Base-by-base conservation (phyloP, 2,113 vertebrate species). In the Nycticorax nycticorax region DNA sequence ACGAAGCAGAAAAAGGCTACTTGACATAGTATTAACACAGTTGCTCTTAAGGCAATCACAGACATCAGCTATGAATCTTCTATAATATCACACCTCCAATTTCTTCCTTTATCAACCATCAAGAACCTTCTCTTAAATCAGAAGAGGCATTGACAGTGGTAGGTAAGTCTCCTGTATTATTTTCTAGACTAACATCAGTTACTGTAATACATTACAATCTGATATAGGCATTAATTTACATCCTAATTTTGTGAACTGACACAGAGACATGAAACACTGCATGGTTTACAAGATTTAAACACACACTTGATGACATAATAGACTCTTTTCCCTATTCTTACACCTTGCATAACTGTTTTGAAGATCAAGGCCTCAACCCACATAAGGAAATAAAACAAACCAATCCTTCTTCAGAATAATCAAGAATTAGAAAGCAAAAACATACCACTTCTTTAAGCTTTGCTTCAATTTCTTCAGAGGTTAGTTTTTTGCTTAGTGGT, bases 371-470 rank as follows among this genome's bases (percentile, higher is more conserved):
- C 39, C 33, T 87, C 1, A 0, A 85, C 10, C 14, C 41, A 71
- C 19, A 22, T 33, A 86, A 60, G 62, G 59, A 95, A 94, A 95
- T 48, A 85, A 89, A 80, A 45, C 39, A 95, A 92, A 74, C 52
- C 93, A 88, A 88, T 72, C 6, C 92, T 78, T 89, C 28, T 60
- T 85, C 76, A 50, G 71, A 72, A 88, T 64, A 93, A 79, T 23
- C 3, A 1, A 80, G 33, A 95, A 96, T 63, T 26, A 89, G 50
- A 96, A 89, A 88, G 66, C 20, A 94, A 73, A 67, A 73, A 96
- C 98, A 21, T 98, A 99, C 99, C 98, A 99, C 99, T 99, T 99
- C 99, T 96, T 99, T 99, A 85, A 99, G 98, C 89, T 99, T 99
- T 96, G 99, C 99, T 97, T 99, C 99, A 32, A 99, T 99, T 98